A percentile compares a stretch with the other conserved stretches of the same genome.
These are phyloP conservation scores for Drosophila lowei DNA, from an alignment of 1,140 invertebrate species.

Conservation along the genomic window DNA sequence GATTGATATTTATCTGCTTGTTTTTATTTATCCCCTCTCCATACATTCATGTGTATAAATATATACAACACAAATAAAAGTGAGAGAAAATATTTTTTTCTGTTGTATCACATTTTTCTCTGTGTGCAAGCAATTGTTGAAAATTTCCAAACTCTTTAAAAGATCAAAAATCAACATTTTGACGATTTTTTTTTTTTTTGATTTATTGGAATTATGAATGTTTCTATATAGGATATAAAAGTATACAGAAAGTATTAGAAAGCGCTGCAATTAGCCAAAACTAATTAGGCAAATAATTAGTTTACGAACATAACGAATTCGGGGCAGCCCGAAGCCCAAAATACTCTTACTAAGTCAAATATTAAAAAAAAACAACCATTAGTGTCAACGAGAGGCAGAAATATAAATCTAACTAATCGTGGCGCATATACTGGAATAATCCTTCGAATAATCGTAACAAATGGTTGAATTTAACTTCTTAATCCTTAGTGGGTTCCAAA, in stretches of 20 bases:
- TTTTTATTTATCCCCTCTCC: constrained; percentile 40
- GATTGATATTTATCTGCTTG: constrained; percentile 65
- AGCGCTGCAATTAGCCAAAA: constrained; percentile 48
- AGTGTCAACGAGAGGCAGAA: no score
- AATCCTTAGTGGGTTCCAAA: no score
- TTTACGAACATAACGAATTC: constrained; percentile 2
- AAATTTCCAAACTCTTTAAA: constrained; percentile 22
- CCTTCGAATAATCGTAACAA: no score
- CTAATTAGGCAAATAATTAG: constrained; percentile 48
- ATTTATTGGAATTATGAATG: neutral
- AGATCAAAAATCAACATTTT: constrained; percentile 15
- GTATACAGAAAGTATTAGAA: neutral
- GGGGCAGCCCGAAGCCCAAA: neutral
- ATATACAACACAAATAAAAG: constrained; percentile 2
- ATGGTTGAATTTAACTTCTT: no score
- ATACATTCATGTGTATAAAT: neutral
- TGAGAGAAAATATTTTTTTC: neutral
- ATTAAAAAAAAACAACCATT: no score
- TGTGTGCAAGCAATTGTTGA: constrained; percentile 27
- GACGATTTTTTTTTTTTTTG: neutral
- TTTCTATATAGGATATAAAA: neutral
- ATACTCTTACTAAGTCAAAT: neutral
- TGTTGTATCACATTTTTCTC: neutral
- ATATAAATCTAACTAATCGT: no score
- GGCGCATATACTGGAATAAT: no score